Evolutionary conservation across 1,140 invertebrate genomes (phyloP).

Genomic region (Drosophila quadrilineata): DNA sequence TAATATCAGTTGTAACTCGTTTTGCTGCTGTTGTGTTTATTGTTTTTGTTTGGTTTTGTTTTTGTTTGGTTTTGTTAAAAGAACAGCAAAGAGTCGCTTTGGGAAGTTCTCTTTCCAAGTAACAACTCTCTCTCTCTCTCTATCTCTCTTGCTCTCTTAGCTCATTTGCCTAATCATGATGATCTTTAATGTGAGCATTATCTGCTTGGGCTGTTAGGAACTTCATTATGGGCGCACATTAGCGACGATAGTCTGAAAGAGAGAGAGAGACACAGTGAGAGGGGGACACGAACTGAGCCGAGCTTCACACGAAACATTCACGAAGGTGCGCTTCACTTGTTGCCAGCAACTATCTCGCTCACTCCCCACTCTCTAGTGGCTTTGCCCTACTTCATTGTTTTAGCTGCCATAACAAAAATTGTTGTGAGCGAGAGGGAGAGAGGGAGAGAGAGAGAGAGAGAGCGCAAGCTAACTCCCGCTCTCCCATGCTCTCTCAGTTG

Average conservation of each 20-base stretch:
- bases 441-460: not conserved
- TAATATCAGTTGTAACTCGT: conserved; percentile 68
- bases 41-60: conserved; percentile 19
- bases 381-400: conserved; percentile 37
- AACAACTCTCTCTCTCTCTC: conserved; percentile 12
- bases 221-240: conserved; percentile 44
- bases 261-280: too few species aligned
- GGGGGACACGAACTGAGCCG: too few species aligned
- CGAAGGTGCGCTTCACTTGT: conserved; percentile 47
- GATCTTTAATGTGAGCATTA: conserved; percentile 18
- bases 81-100: not conserved
- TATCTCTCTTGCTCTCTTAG: conserved; percentile 45
- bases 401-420: conserved; percentile 57
- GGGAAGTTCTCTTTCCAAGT: too few species aligned
- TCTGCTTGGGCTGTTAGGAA: conserved; percentile 27
- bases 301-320: conserved; percentile 15
- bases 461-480: conserved; percentile 1
- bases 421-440: conserved; percentile 44
- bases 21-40: conserved; percentile 42
- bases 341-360: not conserved
- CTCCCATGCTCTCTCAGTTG: not conserved
- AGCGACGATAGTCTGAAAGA: conserved; percentile 60
- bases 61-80: conserved; percentile 26
- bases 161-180: conserved; percentile 7
- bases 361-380: not conserved